Conservation (phyloP, 2,797 vertebrate species). For the Thunnus albacares region DNA sequence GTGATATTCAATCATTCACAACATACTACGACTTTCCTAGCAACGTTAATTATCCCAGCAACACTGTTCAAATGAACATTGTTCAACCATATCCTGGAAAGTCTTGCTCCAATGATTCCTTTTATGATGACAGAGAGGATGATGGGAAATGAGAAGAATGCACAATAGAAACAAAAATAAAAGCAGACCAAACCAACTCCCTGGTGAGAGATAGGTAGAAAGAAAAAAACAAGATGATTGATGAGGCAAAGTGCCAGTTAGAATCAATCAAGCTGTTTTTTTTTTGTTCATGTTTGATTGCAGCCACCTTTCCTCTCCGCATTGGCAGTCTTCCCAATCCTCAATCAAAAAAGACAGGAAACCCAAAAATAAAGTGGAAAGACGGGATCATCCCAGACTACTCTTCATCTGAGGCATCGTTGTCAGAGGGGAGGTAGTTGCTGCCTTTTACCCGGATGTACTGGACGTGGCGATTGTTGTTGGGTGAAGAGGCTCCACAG, state of each 20-base stretch:
- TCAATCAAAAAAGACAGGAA: constrained; percentile 40
- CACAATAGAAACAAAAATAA: neutral
- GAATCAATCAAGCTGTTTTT: neutral
- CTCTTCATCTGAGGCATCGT: constrained; percentile 92
- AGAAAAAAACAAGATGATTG: neutral
- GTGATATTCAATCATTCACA: neutral
- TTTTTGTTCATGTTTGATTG: neutral
- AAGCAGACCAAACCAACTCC: constrained; percentile 9
- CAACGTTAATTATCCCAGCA: constrained; percentile 6
- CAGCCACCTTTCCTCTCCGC: neutral
- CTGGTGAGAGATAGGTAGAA: neutral
- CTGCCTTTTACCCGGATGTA: constrained; percentile 96
- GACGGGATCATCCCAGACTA: constrained; percentile 69
- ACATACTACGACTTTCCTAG: neutral
- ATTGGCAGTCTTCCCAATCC: constrained; percentile 54
- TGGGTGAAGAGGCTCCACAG: constrained; percentile 82
- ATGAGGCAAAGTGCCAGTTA: neutral
- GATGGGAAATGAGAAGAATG: constrained; percentile 9
- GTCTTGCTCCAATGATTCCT: constrained; percentile 2
- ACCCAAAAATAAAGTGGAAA: constrained; percentile 15
- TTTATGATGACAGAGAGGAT: constrained; percentile 8
- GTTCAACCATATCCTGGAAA: neutral
- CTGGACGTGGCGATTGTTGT: constrained; percentile 83
- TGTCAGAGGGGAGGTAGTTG: constrained; percentile 92
- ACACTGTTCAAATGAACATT: neutral